These are phyloP conservation scores for Conomelus anceps DNA, from an alignment of 2,888 invertebrate species.

Conservation along the genomic window DNA sequence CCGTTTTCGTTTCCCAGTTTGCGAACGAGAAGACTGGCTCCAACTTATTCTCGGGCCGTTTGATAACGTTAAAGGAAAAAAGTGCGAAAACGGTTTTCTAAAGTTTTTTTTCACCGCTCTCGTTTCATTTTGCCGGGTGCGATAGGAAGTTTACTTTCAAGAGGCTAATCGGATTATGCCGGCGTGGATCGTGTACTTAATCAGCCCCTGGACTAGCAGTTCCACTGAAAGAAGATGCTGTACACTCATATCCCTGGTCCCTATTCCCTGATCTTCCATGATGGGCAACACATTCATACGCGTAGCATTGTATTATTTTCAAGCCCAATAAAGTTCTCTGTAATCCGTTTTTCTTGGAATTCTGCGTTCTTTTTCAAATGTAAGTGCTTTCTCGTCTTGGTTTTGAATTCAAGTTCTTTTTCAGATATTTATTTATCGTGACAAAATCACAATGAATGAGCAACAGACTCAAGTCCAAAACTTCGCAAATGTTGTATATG, in stretches of 20 bases:
- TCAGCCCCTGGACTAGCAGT: neutral
- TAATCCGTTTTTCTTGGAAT: neutral
- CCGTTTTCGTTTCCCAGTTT: neutral
- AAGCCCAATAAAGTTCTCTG: neutral
- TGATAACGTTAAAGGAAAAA: neutral
- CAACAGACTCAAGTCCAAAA: too few relatives aligned
- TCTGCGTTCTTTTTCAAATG: neutral
- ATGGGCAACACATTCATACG: neutral
- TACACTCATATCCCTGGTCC: neutral
- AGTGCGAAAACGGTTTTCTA: neutral
- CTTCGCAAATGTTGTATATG: too few relatives aligned
- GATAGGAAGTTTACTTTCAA: neutral
- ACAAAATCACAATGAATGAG: too few relatives aligned
- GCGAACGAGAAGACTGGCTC: too few relatives aligned
- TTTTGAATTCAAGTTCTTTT: too few relatives aligned
- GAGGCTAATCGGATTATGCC: neutral
- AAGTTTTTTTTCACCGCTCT: neutral
- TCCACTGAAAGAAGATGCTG: neutral
- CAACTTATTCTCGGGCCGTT: neutral
- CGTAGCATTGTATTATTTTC: neutral
- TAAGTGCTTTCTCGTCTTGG: too few relatives aligned
- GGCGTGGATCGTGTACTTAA: neutral
- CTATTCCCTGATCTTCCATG: neutral
- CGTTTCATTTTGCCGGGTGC: neutral
- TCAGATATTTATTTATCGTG: too few relatives aligned